Evolutionary conservation across 2,888 invertebrate species (phyloP).

Genomic region (Cartodere bifasciata): DNA sequence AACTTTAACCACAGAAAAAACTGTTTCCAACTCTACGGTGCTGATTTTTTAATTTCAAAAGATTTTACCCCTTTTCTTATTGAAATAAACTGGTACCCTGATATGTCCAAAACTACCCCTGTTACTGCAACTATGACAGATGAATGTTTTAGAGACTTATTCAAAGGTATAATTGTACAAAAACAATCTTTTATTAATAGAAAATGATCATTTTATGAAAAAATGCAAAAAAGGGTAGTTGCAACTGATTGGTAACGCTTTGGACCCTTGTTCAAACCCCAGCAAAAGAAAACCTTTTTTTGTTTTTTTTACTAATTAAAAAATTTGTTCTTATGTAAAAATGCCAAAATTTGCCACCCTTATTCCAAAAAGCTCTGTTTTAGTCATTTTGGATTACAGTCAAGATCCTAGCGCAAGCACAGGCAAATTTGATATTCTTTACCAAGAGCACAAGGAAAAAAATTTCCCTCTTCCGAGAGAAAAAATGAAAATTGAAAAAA

Average conservation of each 20-base stretch:
- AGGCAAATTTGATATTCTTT: conserved; percentile 43
- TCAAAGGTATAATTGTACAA: conserved; percentile 42
- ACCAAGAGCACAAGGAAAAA: too few relatives aligned
- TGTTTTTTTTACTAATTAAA: too few relatives aligned
- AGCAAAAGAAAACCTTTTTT: not conserved
- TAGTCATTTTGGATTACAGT: conserved; percentile 41
- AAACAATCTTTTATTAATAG: not conserved
- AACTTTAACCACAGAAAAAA: conserved; percentile 54
- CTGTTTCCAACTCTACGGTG: conserved; percentile 82
- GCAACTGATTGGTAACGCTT: too few relatives aligned
- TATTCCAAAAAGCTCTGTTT: conserved; percentile 17
- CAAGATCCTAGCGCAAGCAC: conserved; percentile 36
- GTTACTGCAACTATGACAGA: conserved; percentile 76
- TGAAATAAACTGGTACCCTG: conserved; percentile 85
- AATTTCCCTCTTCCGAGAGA: too few relatives aligned
- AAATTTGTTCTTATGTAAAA: too few relatives aligned
- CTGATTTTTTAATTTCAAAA: conserved; percentile 83
- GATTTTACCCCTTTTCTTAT: conserved; percentile 79
- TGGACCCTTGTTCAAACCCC: too few relatives aligned
- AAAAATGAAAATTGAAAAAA: too few relatives aligned
- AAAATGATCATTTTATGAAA: too few relatives aligned
- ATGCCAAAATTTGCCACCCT: too few relatives aligned
- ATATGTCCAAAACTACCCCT: conserved; percentile 66
- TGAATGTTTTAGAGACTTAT: conserved; percentile 65
- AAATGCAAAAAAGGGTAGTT: too few relatives aligned